phyloP scores from a whole-genome alignment of 2,113 vertebrate species.

The Acanthisitta chloris region DNA sequence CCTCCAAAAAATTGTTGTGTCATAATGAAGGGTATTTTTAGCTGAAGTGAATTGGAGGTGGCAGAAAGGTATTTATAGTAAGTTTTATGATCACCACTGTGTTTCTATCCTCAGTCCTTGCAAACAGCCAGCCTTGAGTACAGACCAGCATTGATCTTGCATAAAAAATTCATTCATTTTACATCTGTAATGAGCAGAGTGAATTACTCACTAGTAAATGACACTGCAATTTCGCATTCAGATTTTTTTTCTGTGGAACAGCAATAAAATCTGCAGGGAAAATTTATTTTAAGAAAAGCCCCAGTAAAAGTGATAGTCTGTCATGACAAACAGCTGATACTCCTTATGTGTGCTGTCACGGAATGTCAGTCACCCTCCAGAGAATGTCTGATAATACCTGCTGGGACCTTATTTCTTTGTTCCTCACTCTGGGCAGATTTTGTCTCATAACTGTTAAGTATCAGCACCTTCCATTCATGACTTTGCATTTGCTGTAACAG shows the following conservation, averaged over 20 bases:
- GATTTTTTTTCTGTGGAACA: background rate
- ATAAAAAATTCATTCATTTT: background rate
- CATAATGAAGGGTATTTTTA: background rate
- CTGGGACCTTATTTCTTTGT: background rate
- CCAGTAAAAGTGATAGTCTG: background rate
- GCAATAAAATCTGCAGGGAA: background rate
- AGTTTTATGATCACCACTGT: background rate
- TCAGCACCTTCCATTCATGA: background rate
- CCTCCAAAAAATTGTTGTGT: background rate
- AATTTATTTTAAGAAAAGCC: background rate
- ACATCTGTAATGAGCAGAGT: background rate
- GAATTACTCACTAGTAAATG: background rate
- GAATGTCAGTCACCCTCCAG: background rate
- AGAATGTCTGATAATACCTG: background rate
- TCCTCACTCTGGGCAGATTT: background rate
- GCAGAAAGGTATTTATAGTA: background rate
- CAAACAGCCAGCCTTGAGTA: background rate
- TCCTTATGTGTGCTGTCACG: background rate
- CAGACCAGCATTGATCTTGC: background rate
- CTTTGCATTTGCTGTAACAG: background rate
- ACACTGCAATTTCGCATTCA: background rate
- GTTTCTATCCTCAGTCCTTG: background rate
- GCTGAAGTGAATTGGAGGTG: background rate
- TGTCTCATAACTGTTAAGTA: background rate
- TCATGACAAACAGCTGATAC: background rate